phyloP scores from a whole-genome alignment of 2,113 vertebrate species.

The Mohoua ochrocephala region DNA sequence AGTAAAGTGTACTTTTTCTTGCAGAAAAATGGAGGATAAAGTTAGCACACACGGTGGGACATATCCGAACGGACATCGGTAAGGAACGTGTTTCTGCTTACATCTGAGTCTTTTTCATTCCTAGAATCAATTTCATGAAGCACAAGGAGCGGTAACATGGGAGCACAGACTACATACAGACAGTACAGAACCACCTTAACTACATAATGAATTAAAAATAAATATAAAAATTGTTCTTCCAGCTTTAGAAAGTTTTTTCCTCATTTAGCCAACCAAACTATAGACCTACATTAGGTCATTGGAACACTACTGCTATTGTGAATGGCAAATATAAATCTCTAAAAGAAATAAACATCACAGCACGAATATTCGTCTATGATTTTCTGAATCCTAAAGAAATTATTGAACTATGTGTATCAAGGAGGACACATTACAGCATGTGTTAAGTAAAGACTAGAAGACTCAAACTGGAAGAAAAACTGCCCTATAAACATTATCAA shows the following conservation, averaged over 20 bases:
- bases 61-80: neutral
- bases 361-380: neutral
- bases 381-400: neutral
- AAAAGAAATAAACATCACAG: neutral
- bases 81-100: neutral
- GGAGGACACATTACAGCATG: neutral
- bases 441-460: neutral
- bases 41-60: neutral
- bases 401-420: neutral
- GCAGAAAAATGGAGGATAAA: neutral
- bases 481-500: neutral
- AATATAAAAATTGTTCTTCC: neutral
- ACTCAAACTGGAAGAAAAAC: neutral
- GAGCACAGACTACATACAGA: neutral
- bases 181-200: neutral
- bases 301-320: neutral
- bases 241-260: neutral
- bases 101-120: neutral
- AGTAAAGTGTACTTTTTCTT: neutral
- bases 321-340: neutral
- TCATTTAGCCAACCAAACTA: neutral
- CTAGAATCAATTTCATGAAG: neutral
- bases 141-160: neutral
- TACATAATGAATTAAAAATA: neutral
- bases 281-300: neutral